These are phyloP conservation scores for Melanotaenia duboulayi DNA, from an alignment of 2,113 vertebrate genomes.

Conservation along the genomic window DNA sequence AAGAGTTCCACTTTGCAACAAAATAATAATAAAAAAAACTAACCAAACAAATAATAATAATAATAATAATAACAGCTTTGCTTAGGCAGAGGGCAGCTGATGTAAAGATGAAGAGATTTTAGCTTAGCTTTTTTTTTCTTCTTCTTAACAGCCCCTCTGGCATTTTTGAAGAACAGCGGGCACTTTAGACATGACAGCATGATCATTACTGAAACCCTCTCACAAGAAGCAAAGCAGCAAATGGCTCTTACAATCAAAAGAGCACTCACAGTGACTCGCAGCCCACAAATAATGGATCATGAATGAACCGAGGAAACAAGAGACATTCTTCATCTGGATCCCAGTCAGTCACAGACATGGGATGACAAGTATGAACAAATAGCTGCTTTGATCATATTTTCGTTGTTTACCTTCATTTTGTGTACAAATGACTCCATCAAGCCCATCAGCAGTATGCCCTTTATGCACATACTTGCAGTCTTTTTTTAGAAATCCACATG, in stretches of 20 bases:
- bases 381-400: not conserved
- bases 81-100: not conserved
- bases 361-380: not conserved
- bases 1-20: slow-evolving; percentile 3
- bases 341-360: slow-evolving; percentile 13
- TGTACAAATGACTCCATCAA: not conserved
- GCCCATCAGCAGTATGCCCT: no score
- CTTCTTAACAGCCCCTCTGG: slow-evolving; percentile 17
- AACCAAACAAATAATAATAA: not conserved
- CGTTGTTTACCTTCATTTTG: not conserved
- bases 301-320: slow-evolving; percentile 8
- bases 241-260: slow-evolving; percentile 46
- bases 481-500: not conserved
- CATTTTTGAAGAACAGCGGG: slow-evolving; percentile 22
- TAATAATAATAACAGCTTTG: not conserved
- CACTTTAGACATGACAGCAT: slow-evolving; percentile 24
- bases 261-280: slow-evolving; percentile 62
- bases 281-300: slow-evolving; percentile 8
- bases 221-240: slow-evolving; percentile 23
- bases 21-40: not conserved
- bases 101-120: slow-evolving; percentile 34
- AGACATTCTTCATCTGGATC: slow-evolving; percentile 11
- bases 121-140: slow-evolving; percentile 14
- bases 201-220: slow-evolving; percentile 29
- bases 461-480: not conserved